Base-by-base conservation (phyloP, 1,140 invertebrate species). In the Hestina assimilis region DNA sequence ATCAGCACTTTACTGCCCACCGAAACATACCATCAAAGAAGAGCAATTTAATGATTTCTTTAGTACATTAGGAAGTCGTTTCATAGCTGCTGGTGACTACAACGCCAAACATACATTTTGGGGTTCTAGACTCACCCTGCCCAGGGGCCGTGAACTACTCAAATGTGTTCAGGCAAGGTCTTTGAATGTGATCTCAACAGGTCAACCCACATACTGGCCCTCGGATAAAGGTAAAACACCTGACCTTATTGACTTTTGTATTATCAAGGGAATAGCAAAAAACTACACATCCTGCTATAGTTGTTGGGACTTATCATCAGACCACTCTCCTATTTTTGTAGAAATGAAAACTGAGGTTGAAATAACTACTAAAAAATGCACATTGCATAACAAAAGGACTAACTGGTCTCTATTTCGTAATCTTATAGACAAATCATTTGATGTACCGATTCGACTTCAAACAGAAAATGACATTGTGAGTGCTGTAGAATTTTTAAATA, bases 81-180 rank as follows among this genome's bases (percentile, higher is more conserved):
- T 40, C 12, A 26, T 52, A 12, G 19, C 21, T 23, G 21, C 26
- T 28, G 33, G 35, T 24, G 35, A 41, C 23, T 41, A 29, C 15
- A 52, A 52, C 12, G 35, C 50, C 24, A 52, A 52, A 26, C 33
- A 52, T 19, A 52, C 35, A 15, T 41, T 15, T 15, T 52, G 48
- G 48, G 48, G 33, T 7, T 29, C 28, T 15, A 31, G 24, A 31
- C 7, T 33, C 7, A 31, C 17, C 3, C 14, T 9, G 19, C 24
- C 45, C 1, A 31, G 24, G 26, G 45, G 45, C 6, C 24, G 26
- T 8, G 11, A 47, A 47, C 45, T 47, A 2, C 17, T 40, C 2
- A 40, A 5, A 40, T 40, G 35, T 40, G 9, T 40, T 17, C 35
- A 40, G 17, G 35, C 35, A 17, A 40, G 11, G 38, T n/a, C n/a